Evolutionary conservation across 2,797 vertebrate genomes (phyloP).

Genomic region (Emydoidea blandingii): DNA sequence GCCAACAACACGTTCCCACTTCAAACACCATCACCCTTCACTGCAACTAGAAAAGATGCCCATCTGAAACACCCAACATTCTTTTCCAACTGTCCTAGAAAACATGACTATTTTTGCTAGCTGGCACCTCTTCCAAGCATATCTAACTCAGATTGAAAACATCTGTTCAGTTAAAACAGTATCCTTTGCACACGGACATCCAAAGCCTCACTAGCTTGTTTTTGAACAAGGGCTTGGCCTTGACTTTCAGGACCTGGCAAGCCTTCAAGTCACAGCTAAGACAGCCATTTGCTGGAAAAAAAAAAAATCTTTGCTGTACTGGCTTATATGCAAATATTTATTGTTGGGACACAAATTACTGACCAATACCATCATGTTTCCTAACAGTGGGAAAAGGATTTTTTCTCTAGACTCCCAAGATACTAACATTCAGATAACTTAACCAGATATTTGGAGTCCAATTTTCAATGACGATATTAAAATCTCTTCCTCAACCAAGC

Average conservation of each 20-base stretch:
- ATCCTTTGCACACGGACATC: neutral
- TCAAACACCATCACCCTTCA: neutral
- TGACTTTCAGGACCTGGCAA: conserved; percentile 41
- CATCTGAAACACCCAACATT: neutral
- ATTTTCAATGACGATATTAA: conserved; percentile 1
- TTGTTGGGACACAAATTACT: conserved; percentile 10
- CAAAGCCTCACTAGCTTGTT: conserved; percentile 28
- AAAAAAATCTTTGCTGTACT: conserved; percentile 7
- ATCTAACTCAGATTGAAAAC: conserved; percentile 49
- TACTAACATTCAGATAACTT: conserved; percentile 5
- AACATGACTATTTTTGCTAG: conserved; percentile 54
- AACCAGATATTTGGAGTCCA: neutral
- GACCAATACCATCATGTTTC: conserved; percentile 31
- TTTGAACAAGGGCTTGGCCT: conserved; percentile 25
- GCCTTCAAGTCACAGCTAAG: conserved; percentile 40
- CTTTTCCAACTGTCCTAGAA: conserved; percentile 21
- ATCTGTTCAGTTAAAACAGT: conserved; percentile 43
- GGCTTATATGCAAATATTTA: conserved; percentile 37
- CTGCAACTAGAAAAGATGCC: neutral
- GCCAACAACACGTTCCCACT: neutral
- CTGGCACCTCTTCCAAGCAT: conserved; percentile 38
- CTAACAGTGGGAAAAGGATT: conserved; percentile 38
- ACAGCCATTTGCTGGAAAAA: neutral
- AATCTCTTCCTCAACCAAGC: neutral
- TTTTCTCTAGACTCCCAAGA: neutral